Evolutionary conservation across 2,797 vertebrate species (phyloP).

Genomic region (Eurystomus glaucurus): DNA sequence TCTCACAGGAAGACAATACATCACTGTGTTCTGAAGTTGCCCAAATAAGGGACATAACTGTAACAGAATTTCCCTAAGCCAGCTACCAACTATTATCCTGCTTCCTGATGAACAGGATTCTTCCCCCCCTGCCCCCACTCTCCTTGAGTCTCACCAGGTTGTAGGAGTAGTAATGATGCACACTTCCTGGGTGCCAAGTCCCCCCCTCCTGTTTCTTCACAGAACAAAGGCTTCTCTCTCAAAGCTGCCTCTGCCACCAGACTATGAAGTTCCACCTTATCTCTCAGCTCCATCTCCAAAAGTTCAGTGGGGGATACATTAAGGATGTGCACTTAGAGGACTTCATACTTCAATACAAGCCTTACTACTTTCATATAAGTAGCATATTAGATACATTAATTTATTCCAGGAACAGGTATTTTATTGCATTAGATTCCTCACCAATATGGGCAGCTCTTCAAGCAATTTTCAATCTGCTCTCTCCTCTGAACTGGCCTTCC

Average conservation of each 20-base stretch:
- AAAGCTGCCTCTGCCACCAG: rapidly evolving
- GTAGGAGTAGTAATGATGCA: background rate
- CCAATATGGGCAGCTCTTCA: background rate
- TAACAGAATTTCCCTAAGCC: background rate
- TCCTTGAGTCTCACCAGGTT: background rate
- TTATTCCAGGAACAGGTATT: background rate
- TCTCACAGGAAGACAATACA: background rate
- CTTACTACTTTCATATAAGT: background rate
- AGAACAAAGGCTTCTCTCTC: background rate
- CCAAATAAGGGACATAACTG: rapidly evolving
- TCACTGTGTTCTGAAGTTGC: background rate
- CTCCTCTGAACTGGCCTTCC: background rate
- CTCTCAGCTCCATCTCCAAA: background rate
- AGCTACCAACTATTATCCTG: background rate
- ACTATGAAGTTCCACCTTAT: rapidly evolving
- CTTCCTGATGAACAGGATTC: background rate
- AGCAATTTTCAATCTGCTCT: background rate
- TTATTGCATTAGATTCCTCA: background rate
- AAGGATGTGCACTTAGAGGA: background rate
- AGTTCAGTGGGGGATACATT: background rate
- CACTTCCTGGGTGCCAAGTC: background rate
- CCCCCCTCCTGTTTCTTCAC: background rate
- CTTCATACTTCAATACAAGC: background rate
- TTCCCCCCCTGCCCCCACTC: background rate
- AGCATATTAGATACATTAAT: background rate